phyloP scores from a whole-genome alignment of 2,113 vertebrate species.

The Mastomys coucha region DNA sequence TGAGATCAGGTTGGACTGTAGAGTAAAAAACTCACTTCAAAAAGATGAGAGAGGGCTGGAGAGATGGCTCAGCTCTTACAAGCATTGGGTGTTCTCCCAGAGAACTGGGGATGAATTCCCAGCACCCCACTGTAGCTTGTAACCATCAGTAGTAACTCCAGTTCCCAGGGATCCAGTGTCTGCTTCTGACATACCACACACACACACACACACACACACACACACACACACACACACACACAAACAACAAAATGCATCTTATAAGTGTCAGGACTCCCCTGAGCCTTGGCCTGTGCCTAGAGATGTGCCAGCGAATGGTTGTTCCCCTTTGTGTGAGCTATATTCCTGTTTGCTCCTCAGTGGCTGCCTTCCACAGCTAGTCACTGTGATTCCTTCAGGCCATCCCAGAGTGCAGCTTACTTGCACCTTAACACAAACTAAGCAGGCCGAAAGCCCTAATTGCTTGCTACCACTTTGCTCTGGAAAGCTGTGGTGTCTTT shows the following conservation, averaged over 20 bases:
- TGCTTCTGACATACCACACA: not conserved
- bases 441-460: not conserved
- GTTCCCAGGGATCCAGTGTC: not conserved
- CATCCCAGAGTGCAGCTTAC: not conserved
- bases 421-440: not conserved
- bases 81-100: not conserved
- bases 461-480: not conserved
- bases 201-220: not conserved
- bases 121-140: not conserved
- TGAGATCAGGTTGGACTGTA: not conserved
- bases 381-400: not conserved
- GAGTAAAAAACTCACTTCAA: not conserved
- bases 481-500: not conserved
- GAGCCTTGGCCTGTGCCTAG: not conserved
- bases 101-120: not conserved
- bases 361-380: not conserved
- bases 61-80: not conserved
- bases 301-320: not conserved
- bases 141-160: not conserved
- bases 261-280: fast-evolving
- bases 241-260: not conserved
- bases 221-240: not conserved
- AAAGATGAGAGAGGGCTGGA: not conserved
- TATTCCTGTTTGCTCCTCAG: not conserved
- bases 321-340: not conserved